A percentile compares a stretch with the other conserved stretches of the same genome.
These are phyloP conservation scores for Diachasmimorpha longicaudata DNA, from an alignment of 1,140 invertebrate genomes.

Conservation along the genomic window DNA sequence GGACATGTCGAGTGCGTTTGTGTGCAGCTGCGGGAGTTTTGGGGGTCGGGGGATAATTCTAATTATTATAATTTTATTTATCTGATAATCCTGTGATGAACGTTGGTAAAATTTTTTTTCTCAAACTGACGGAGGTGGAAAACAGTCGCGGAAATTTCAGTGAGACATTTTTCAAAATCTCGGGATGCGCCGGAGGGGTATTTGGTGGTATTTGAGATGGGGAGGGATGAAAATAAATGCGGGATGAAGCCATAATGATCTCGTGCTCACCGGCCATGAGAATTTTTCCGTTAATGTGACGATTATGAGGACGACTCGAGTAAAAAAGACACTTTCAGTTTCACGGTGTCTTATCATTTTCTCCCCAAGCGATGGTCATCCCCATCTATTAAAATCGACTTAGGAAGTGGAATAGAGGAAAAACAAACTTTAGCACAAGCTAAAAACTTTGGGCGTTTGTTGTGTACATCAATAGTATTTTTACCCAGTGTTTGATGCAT, in stretches of 20 bases:
- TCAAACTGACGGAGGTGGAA: too few relatives aligned
- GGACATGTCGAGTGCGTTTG: not conserved
- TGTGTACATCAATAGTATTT: slow-evolving; percentile 2
- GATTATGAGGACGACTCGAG: not conserved
- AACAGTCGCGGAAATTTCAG: too few relatives aligned
- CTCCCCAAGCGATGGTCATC: not conserved
- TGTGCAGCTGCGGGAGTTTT: not conserved
- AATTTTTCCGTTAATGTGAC: not conserved
- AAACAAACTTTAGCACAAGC: not conserved
- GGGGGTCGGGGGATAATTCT: too few relatives aligned
- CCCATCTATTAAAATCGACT: slow-evolving; percentile 4
- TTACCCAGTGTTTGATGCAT: not conserved
- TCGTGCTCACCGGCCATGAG: not conserved
- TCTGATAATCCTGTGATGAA: too few relatives aligned
- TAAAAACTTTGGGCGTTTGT: not conserved
- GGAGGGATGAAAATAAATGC: not conserved
- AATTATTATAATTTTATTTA: too few relatives aligned
- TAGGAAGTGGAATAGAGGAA: not conserved
- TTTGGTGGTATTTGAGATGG: too few relatives aligned
- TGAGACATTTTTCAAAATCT: too few relatives aligned
- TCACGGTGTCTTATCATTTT: not conserved
- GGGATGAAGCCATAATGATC: not conserved
- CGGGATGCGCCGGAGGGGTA: too few relatives aligned
- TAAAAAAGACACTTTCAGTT: not conserved
- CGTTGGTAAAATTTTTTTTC: too few relatives aligned